Evolutionary conservation across 2,797 vertebrate species (phyloP), one percentile per base, ranked within the genome.

Genomic region (Huso huso): DNA sequence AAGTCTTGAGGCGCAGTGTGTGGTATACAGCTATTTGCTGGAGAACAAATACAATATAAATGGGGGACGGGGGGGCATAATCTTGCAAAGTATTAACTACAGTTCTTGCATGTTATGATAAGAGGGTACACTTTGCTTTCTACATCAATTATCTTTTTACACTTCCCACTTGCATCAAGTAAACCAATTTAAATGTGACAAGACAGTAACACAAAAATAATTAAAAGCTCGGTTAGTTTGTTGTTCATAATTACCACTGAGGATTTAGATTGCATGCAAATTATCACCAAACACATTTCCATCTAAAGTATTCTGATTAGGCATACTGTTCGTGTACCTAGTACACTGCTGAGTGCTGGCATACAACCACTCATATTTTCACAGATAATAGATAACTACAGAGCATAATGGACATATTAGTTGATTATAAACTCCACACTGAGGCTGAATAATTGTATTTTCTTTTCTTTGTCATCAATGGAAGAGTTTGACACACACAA

Each of bases 121-220:
- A 58, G 55, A 7, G 55, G 55, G 6, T 50, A 58, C 48, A 53
- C 15, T 13, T 9, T 48, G 60, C 18, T n/a, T 49, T 61, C 51
- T 60, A 51, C 23, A 49, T 15, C 51, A 52, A 52, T 62, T 52
- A 51, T 64, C 37, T 37, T 64, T 23, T 23, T 37, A 55, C 8
- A 53, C 51, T 53, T 57, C 61, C 67, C 61, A 57, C 51, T 6
- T 37, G 67, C 51, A 11, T 63, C 52, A 13, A 68, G 61, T 68
- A 63, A 63, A 68, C 7, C 37, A 52, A 48, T 68, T 63, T 63
- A 13, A 68, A 68, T 57, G 61, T 12, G n/a, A 63, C 53, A 10
- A 68, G 61, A 63, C 67, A 68, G 61, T 9, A 68, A 68, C 61
- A 63, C 67, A 68, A 68, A 68, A 68, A 58, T 50, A 63, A 68